Conservation (phyloP, 2,113 vertebrate species). For the Callocephalon fimbriatum region DNA sequence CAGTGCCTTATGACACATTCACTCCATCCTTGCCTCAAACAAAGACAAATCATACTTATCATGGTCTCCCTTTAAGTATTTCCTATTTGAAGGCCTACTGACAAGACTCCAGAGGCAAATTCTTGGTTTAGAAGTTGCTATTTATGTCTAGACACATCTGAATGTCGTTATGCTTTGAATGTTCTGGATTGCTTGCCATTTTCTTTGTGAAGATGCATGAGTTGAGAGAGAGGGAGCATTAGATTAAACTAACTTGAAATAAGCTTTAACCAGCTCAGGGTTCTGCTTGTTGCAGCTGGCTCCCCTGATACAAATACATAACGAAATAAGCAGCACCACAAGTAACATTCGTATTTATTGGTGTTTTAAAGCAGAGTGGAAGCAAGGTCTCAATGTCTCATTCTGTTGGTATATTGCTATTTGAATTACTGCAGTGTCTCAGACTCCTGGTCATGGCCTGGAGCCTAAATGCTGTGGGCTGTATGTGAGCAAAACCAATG, state of each 20-base stretch:
- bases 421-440: neutral
- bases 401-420: neutral
- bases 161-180: conserved; percentile 16
- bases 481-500: neutral
- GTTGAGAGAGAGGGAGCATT: neutral
- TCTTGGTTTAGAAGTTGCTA: conserved; percentile 53
- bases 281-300: neutral
- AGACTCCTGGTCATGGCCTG: neutral
- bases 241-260: conserved; percentile 24
- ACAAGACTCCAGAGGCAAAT: conserved; percentile 55
- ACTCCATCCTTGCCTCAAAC: conserved; percentile 42
- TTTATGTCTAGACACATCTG: conserved; percentile 62
- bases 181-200: conserved; percentile 19
- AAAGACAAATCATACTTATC: conserved; percentile 65
- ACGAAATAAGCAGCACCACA: neutral
- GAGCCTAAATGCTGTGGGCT: neutral
- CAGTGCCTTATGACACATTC: conserved; percentile 41
- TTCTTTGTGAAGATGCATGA: conserved; percentile 8
- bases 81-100: conserved; percentile 26
- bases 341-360: neutral
- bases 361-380: neutral
- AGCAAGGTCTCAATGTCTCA: neutral
- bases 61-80: conserved; percentile 30
- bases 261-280: neutral
- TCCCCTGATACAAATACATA: neutral